Evolutionary conservation across 2,113 vertebrate genomes (phyloP), one percentile per base, ranked within the genome.

Genomic region (Phoxinus phoxinus): DNA sequence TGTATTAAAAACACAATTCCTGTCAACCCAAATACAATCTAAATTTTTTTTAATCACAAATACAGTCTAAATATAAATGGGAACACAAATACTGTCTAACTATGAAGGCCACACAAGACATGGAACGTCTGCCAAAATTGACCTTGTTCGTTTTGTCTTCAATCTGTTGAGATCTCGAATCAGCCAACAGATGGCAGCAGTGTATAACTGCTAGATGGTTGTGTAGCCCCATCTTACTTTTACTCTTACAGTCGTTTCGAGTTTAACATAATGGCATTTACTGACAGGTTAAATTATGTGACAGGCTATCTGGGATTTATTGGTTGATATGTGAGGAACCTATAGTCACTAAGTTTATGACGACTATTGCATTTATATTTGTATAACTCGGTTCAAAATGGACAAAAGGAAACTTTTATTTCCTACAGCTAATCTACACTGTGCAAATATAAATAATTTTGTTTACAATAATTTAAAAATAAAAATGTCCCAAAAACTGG

Each of bases 111-210:
- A 71, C 35, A 23, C n/a, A 46, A n/a, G 37, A 74, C 41, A 74
- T 44, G 69, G 5, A 27, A 15, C 25, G n/a, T 46, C 25, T 11
- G 69, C 23, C 21, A 44, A 73, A 73, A 5, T 5, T 37, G 0
- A 5, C 35, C 2, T 44, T 48, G 41, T 25, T 25, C 12, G 23
- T 25, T 46, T 46, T 48, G 41, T 6, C 23, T 27, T 19, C 7
- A 61, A 6, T 51, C 25, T 27, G 44, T 44, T 61, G 12, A 9
- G 37, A 59, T 41, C 25, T 81, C 11, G 23, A 32, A 6, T 7
- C 44, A 3, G 44, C 86, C 94, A 87, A 72, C 84, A 95, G 94
- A 90, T 92, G 91, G 94, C 92, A 93, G 92, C 92, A 94, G 61
- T 85, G 76, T 41, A 32, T 84, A 59, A 30, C 46, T 30, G 27